Evolutionary conservation across 1,140 invertebrate genomes (phyloP).

Genomic region (Palaemon carinicauda): DNA sequence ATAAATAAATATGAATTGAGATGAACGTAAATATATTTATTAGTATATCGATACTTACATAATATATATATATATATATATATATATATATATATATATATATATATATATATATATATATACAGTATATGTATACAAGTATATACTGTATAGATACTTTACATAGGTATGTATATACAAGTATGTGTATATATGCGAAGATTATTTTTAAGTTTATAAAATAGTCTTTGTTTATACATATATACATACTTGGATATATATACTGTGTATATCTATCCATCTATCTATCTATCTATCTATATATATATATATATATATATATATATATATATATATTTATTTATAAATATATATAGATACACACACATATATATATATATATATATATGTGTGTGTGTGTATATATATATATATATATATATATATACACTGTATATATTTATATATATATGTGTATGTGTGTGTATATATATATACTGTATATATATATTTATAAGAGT

Average conservation of each 20-base stretch:
- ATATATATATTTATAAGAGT: not conserved
- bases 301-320: not conserved
- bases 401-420: not conserved
- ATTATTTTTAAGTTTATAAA: no score
- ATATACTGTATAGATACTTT: no score
- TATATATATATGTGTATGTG: not conserved
- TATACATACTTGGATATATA: not conserved
- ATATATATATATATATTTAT: not conserved
- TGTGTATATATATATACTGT: not conserved
- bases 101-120: not conserved
- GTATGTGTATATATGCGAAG: no score
- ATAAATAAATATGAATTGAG: no score
- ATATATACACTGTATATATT: not conserved
- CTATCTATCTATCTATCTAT: not conserved
- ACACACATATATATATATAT: not conserved
- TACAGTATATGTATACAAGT: no score
- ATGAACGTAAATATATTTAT: no score
- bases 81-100: conserved; percentile 5
- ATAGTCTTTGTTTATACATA: no score
- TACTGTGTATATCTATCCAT: not conserved
- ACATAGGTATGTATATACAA: no score
- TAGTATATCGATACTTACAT: not conserved
- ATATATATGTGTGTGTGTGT: not conserved
- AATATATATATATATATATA: not conserved
- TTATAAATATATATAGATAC: not conserved